A percentile compares a stretch with the other conserved stretches of the same genome.
phyloP scores from a whole-genome alignment of 2,888 invertebrate species.

The Corbicula japonica region DNA sequence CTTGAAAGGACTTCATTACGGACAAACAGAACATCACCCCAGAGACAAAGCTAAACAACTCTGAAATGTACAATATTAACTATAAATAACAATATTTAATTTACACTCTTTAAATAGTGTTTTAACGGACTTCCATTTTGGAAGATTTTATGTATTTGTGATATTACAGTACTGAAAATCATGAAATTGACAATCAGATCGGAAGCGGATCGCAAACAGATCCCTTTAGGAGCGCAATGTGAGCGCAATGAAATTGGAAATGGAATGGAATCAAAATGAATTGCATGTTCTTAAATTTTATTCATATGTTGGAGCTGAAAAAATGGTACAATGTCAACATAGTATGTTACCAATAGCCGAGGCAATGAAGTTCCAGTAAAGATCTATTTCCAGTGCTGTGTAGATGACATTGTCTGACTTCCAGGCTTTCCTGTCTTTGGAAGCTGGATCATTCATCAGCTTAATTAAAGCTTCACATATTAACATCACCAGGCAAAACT shows the following conservation, averaged over 20 bases:
- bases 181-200: no score
- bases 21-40: conserved; percentile 28
- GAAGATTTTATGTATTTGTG: no score
- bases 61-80: conserved; percentile 40
- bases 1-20: conserved; percentile 16
- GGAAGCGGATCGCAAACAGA: no score
- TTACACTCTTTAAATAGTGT: no score
- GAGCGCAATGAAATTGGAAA: no score
- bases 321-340: no score
- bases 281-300: no score
- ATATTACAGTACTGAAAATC: no score
- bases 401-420: conserved; percentile 76
- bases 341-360: conserved; percentile 80
- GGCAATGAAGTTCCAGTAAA: conserved; percentile 84
- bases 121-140: no score
- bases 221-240: no score
- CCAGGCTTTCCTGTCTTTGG: conserved; percentile 51
- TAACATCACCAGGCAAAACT: conserved; percentile 92
- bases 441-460: conserved; percentile 86
- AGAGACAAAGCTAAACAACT: conserved; percentile 42
- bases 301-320: no score
- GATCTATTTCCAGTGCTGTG: conserved; percentile 85
- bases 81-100: neutral
- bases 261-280: no score
- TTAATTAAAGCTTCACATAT: conserved; percentile 92